Percentiles rank a stretch among this genome's conserved stretches.
These are phyloP conservation scores for Tachina grossa DNA, from an alignment of 2,888 invertebrate species.

Conservation along the genomic window DNA sequence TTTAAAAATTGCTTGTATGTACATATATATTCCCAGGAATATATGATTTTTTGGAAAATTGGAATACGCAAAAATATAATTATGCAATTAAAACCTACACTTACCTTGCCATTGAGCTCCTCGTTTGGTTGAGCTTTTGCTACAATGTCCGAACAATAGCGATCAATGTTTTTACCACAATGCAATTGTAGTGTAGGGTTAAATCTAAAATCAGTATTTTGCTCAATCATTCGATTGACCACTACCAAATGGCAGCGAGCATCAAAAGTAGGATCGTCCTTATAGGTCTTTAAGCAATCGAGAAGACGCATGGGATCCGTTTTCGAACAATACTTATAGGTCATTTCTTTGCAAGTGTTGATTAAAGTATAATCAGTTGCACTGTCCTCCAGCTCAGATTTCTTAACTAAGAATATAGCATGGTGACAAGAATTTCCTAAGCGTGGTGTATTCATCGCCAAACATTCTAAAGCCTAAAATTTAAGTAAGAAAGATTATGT, in stretches of 20 bases:
- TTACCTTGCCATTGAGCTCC: conserved; percentile 90
- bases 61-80: too few relatives aligned
- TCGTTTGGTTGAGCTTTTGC: conserved; percentile 85
- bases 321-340: conserved; percentile 91
- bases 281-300: conserved; percentile 90
- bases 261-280: conserved; percentile 91
- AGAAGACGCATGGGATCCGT: conserved; percentile 88
- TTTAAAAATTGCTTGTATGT: too few relatives aligned
- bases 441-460: conserved; percentile 86
- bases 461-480: conserved; percentile 90
- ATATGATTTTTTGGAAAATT: not conserved
- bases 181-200: conserved; percentile 92
- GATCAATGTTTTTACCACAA: conserved; percentile 92
- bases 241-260: conserved; percentile 92
- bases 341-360: conserved; percentile 93
- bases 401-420: conserved; percentile 92
- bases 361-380: conserved; percentile 93
- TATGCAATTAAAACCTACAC: not conserved
- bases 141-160: conserved; percentile 86
- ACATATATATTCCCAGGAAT: too few relatives aligned
- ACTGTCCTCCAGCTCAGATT: conserved; percentile 93
- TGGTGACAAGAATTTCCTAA: conserved; percentile 89
- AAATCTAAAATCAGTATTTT: conserved; percentile 94
- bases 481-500: not conserved
- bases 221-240: conserved; percentile 94